phyloP scores from a whole-genome alignment of 1,140 invertebrate species.

The Drosophila oshimai region DNA sequence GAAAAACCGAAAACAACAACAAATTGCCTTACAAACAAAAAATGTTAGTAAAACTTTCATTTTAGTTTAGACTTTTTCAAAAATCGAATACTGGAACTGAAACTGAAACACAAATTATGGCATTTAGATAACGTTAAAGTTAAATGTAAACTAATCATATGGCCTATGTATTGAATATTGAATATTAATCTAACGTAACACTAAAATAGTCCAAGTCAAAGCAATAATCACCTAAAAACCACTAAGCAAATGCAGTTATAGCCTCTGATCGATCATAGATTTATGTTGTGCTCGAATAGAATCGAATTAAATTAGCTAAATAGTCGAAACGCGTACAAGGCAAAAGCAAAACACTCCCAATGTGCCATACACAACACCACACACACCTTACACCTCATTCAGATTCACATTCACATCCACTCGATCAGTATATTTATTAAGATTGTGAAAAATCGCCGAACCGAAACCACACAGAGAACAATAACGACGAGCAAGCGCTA shows the following conservation, averaged over 20 bases:
- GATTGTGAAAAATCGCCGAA: constrained; percentile 32
- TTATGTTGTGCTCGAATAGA: constrained; percentile 25
- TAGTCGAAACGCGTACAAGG: constrained; percentile 48
- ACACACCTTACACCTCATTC: too few relatives aligned
- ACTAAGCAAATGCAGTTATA: constrained; percentile 42
- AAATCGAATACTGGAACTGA: constrained; percentile 46
- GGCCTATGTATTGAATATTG: constrained; percentile 3
- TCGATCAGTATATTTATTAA: constrained; percentile 26
- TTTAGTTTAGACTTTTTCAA: constrained; percentile 65
- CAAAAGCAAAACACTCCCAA: constrained; percentile 37
- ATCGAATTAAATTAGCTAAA: constrained; percentile 39
- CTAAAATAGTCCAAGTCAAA: constrained; percentile 50
- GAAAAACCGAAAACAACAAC: constrained; percentile 10
- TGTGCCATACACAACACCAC: constrained; percentile 62
- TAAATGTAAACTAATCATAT: constrained; percentile 29
- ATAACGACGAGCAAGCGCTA: constrained; percentile 43
- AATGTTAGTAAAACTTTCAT: constrained; percentile 79
- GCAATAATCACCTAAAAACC: constrained; percentile 47
- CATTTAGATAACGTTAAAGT: constrained; percentile 45
- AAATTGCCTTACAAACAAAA: constrained; percentile 81
- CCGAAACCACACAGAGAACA: constrained; percentile 35
- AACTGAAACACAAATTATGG: constrained; percentile 57
- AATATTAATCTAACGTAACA: constrained; percentile 15
- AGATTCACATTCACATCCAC: background rate
- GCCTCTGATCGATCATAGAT: constrained; percentile 20